A percentile compares a stretch with the other conserved stretches of the same genome.
Conservation (phyloP, 2,113 vertebrate species). For the Conger conger region DNA sequence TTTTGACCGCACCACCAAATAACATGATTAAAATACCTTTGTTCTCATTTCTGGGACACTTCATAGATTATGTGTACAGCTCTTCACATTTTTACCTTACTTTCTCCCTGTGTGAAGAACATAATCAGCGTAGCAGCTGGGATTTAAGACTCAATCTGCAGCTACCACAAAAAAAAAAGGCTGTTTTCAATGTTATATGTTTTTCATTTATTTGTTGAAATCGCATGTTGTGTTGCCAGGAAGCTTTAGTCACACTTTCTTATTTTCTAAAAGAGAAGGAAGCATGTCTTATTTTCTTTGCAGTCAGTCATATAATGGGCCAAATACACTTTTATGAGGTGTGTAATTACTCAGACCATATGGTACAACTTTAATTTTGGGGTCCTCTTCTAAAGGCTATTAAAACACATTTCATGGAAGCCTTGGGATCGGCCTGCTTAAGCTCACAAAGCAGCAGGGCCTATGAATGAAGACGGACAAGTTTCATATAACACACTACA, state of each 20-base stretch:
- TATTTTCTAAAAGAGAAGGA: background rate
- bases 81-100: background rate
- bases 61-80: background rate
- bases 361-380: background rate
- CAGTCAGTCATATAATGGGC: background rate
- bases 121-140: background rate
- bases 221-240: background rate
- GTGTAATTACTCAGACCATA: background rate
- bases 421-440: background rate
- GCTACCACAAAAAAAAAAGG: background rate
- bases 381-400: background rate
- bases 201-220: background rate
- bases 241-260: background rate
- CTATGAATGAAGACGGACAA: background rate
- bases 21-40: background rate
- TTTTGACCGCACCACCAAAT: background rate
- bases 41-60: background rate
- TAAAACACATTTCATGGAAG: background rate
- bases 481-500: background rate
- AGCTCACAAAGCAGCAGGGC: background rate
- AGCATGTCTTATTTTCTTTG: background rate
- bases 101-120: background rate
- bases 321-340: background rate
- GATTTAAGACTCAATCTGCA: background rate
- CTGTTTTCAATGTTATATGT: background rate